Evolutionary conservation across 2,888 invertebrate genomes (phyloP), one percentile per base, ranked within the genome.

Genomic region (Seladonia tumulorum): DNA sequence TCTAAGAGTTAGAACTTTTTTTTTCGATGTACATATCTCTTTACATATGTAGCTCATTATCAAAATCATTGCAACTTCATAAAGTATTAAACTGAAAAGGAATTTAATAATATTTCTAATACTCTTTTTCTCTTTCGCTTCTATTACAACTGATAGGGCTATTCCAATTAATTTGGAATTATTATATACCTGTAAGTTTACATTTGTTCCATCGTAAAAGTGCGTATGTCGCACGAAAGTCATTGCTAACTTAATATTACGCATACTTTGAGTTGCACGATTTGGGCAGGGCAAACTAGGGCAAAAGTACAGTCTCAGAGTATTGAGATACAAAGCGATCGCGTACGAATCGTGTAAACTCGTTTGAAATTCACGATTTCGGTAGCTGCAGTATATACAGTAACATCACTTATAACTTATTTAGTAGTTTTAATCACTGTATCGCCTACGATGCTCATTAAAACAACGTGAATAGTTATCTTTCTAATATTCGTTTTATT

Each of bases 221-320:
- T 76, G 49, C 81, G 49, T 68, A 45, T 72, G 25, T 25, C 45
- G 68, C 35, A 81, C 60, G 47, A 85, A 66, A 49, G 63, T 77
- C 53, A 76, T 72, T 42, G 76, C 77, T 87, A 86, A 81, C 87
- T 87, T 87, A 87, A 86, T 42, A 83, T 82, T 87, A 83, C 49
- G 60, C 68, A n/a, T 81, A 87, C 75, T 81, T 77, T 76, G 57
- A 86, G 72, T 76, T 68, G 78, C 83, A 86, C 78, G 68, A 81
- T 63, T 76, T 76, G 83, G 86, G 76, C 83, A 87, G 87, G 81
- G 83, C 81, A 83, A 83, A 86, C 68, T 39, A 86, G 81, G 86
- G 83, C 80, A 73, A 79, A 63, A 81, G 72, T 42, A 42, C 14
- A 16, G 73, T 74, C 77, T n/a, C 5, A 12, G 70, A 60, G 49